Base-by-base conservation (phyloP, 37 sponge, comb jelly and placozoan species). In the Hexactinellida sp. region DNA sequence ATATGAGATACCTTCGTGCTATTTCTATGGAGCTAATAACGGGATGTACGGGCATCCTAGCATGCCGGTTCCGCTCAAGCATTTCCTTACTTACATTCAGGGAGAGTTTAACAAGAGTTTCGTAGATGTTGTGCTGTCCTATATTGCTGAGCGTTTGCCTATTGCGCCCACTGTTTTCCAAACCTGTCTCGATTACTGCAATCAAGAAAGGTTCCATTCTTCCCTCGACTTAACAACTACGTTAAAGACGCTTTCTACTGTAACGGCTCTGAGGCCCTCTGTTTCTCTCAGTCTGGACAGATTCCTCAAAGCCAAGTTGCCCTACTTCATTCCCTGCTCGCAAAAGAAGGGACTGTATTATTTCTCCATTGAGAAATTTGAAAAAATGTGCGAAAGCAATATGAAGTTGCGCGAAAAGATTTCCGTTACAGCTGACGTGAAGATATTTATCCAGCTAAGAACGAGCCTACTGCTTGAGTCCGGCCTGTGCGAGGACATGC, bases 71-170 rank as follows among this genome's bases (percentile, higher is more conserved):
- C 13, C 76, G 3, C 76, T 63, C 76, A 63, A 63, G 34, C 76
- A 63, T 25, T 63, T 63, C 76, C 76, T 63, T 1, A 63, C 76
- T 32, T 63, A 63, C 34, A 7, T 63, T 28, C 76, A 63, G 30
- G 76, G 76, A 10, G 76, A 63, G 76, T 63, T 63, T 25, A 23
- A 63, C 34, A 63, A 63, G 76, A 63, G 76, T 63, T 63, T 63
- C 34, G 76, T 63, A 21, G 76, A 63, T 10, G 76, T 63, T 10
- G 76, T 63, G 76, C 19, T 63, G 5, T 63, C 76, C 5, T n/a
- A 63, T 28, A 63, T 63, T 7, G 76, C 28, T 7, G 13, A 23
- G 76, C 3, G 34, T 5, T 3, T 25, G 76, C 76, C 21, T 3
- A 63, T 63, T 28, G 13, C 3, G 1, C 76, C 76, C 5, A n/a